Evolutionary conservation across 2,113 vertebrate genomes (phyloP).

Genomic region (Naja naja): DNA sequence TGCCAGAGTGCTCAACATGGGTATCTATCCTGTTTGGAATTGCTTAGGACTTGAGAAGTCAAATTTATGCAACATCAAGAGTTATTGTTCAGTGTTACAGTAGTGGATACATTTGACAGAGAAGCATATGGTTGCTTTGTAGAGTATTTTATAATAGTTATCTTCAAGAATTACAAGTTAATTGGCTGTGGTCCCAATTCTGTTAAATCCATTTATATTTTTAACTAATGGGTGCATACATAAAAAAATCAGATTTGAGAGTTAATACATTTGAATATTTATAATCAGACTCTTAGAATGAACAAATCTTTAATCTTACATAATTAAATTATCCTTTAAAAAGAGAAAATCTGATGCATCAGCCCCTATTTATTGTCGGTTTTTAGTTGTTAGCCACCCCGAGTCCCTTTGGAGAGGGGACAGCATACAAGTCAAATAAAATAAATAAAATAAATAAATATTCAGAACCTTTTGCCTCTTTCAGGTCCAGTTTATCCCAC

Average conservation of each 20-base stretch:
- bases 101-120: neutral
- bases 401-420: too few relatives aligned
- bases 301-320: neutral
- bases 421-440: too few relatives aligned
- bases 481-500: constrained; percentile 88
- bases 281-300: too few relatives aligned
- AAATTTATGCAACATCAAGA: neutral
- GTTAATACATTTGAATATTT: neutral
- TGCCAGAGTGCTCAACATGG: neutral
- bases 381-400: too few relatives aligned
- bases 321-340: neutral
- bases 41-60: neutral
- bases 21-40: neutral
- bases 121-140: neutral
- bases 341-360: neutral
- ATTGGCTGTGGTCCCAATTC: neutral
- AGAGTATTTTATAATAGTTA: neutral
- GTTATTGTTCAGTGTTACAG: neutral
- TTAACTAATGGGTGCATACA: neutral
- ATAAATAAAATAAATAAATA: too few relatives aligned
- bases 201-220: neutral
- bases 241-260: neutral
- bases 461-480: constrained; percentile 30
- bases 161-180: neutral
- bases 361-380: too few relatives aligned